Evolutionary conservation across 2,113 vertebrate species (phyloP), one percentile per base, ranked within the genome.

Genomic region (Silurus asotus): DNA sequence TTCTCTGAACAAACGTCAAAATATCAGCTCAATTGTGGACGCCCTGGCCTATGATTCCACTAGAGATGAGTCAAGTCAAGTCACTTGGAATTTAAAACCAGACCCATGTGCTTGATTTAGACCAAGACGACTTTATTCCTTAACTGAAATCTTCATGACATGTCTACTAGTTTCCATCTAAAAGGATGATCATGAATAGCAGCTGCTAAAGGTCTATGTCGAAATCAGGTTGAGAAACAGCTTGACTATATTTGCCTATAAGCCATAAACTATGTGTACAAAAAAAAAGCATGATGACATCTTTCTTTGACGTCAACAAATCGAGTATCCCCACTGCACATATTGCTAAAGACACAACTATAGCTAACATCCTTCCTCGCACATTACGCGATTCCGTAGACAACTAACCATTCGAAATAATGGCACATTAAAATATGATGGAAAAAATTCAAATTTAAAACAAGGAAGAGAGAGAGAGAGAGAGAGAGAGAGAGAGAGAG

Each of bases 171-270:
- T 51, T 23, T 45, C 53, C 1, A 17, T 77, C 81, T 76, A 81
- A 86, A 67, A 49, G 62, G 56, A 84, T 84, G 28, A 45, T 61
- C 84, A 77, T 84, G 81, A 86, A 86, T 76, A 89, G 67, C 74
- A 65, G 61, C 49, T 20, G 74, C 67, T 75, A 67, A 55, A 64
- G 1, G 59, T 67, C 58, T 55, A 65, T 23, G 59, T 55, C 78
- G 62, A 72, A 67, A 25, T 82, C 61, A 82, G 67, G 70, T 13
- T 56, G 19, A 15, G 10, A 61, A 17, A 85, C 48, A 67, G 75
- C 49, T 67, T 59, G 14, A 75, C 6, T 20, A 25, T 17, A 17
- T n/a, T 15, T 14, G 67, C 20, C n/a, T 17, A 48, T 45, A 49
- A 53, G 53, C 20, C 25, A 17, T 51, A 75, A 59, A 37, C 37